Base-by-base conservation (phyloP, 2,113 vertebrate genomes). In the Callaeas wilsoni region DNA sequence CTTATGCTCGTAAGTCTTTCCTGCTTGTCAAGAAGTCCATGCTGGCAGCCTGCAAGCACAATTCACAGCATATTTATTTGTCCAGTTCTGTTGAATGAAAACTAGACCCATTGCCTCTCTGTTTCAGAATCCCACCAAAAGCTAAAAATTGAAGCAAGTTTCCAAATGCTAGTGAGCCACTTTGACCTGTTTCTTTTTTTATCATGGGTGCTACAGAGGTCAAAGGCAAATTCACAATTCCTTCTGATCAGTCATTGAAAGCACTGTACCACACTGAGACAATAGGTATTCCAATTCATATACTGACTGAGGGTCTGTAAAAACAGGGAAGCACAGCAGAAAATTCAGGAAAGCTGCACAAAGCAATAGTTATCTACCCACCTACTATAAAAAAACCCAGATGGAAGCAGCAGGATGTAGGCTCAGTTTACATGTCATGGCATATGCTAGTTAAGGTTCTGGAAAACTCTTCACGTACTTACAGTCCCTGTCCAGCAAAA, bases 391-490 rank as follows among this genome's bases (percentile, higher is more conserved):
- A 21, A n/a, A 47, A 68, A 50, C 0, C 0, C 20, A 57, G 20
- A 86, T 1, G 1, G 23, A 86, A 94, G 73, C 1, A 6, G 33
- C 42, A 86, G 10, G 21, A 65, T 13, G 20, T 9, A 53, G 39
- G 81, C 73, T 87, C 65, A 74, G 35, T 78, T 93, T 89, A 84
- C 33, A 27, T 26, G 32, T 30, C 63, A 63, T 4, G 23, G 46
- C 64, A 62, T 22, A 84, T 16, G 30, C n/a, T 63, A 70, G 30
- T 46, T 63, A 77, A 91, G 47, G 37, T 23, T 77, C 69, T 78
- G 52, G 64, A 91, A 96, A 84, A 80, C n/a, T 57, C 16, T 59
- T 89, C 10, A 77, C 77, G 87, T 91, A 87, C 74, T 91, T 87
- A 81, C 78, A 81, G 20, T 60, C 76, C 1, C 6, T 4, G 8